A percentile compares a stretch with the other conserved stretches of the same genome.
phyloP scores from a whole-genome alignment of 2,888 invertebrate species.

The Drosophila suboccidentalis region DNA sequence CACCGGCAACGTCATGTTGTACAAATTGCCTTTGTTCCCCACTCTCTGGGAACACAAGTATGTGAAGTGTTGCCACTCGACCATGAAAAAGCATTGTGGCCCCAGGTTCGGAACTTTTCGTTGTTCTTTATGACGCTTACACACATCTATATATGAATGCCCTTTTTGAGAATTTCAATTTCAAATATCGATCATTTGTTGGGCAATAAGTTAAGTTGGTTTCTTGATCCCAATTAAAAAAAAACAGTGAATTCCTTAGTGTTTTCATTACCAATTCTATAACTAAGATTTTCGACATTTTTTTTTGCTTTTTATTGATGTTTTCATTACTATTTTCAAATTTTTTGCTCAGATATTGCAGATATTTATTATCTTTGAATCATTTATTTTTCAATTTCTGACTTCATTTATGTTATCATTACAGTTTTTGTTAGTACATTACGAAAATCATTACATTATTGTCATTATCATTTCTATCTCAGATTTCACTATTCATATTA shows the following conservation, averaged over 20 bases:
- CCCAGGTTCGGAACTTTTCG: slow-evolving; percentile 15
- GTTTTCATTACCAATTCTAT: not conserved
- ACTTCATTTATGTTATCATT: no score
- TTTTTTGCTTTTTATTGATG: not conserved
- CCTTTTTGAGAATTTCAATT: slow-evolving; percentile 2
- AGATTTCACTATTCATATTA: no score
- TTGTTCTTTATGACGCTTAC: slow-evolving; percentile 15
- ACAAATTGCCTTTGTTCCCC: slow-evolving; percentile 75
- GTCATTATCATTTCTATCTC: no score
- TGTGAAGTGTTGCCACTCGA: slow-evolving; percentile 63
- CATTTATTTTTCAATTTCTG: no score
- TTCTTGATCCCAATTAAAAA: not conserved
- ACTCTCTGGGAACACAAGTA: slow-evolving; percentile 10
- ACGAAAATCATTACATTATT: no score
- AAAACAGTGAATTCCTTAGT: not conserved
- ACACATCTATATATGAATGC: slow-evolving; percentile 3
- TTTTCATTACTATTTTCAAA: not conserved
- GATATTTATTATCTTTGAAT: no score
- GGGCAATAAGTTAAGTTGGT: not conserved
- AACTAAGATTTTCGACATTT: not conserved
- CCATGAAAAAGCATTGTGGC: slow-evolving; percentile 45
- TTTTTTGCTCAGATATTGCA: no score
- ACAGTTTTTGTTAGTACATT: no score
- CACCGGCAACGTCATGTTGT: slow-evolving; percentile 42
- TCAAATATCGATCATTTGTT: slow-evolving; percentile 11